Conservation (phyloP, 2,113 vertebrate species). For the Cettia cetti region DNA sequence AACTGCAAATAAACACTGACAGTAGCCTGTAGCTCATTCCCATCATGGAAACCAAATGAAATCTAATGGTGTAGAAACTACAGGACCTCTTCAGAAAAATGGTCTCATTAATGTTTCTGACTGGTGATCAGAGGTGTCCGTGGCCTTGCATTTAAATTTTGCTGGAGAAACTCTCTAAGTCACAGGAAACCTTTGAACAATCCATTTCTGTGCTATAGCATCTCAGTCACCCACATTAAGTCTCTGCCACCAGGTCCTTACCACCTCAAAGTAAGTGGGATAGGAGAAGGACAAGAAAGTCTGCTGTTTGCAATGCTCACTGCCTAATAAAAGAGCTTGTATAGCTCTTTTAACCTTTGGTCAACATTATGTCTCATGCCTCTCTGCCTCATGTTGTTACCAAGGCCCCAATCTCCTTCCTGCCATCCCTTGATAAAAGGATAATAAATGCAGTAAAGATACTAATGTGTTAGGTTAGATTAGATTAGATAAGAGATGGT, state of each 20-base stretch:
- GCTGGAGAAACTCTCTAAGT: background rate
- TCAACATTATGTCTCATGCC: background rate
- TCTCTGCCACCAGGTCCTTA: background rate
- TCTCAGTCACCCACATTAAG: background rate
- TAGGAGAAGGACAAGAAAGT: background rate
- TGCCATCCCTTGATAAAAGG: slow-evolving; percentile 14
- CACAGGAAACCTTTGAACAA: background rate
- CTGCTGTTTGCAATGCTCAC: background rate
- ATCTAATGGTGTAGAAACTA: background rate
- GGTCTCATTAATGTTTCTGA: background rate
- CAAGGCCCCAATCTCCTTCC: background rate
- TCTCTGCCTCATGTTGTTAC: background rate
- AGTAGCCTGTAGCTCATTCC: background rate
- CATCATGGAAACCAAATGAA: background rate
- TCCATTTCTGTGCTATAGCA: background rate
- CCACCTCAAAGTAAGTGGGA: background rate
- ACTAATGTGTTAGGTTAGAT: background rate
- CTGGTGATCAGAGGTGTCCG: background rate
- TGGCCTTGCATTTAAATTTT: background rate
- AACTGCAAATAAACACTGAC: background rate
- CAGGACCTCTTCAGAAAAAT: background rate
- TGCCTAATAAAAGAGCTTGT: background rate
- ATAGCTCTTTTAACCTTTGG: background rate
- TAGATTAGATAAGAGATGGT: background rate
- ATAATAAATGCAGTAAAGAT: slow-evolving; percentile 19